These are phyloP conservation scores for Serinus canaria DNA, from an alignment of 2,113 vertebrate species.

Conservation along the genomic window DNA sequence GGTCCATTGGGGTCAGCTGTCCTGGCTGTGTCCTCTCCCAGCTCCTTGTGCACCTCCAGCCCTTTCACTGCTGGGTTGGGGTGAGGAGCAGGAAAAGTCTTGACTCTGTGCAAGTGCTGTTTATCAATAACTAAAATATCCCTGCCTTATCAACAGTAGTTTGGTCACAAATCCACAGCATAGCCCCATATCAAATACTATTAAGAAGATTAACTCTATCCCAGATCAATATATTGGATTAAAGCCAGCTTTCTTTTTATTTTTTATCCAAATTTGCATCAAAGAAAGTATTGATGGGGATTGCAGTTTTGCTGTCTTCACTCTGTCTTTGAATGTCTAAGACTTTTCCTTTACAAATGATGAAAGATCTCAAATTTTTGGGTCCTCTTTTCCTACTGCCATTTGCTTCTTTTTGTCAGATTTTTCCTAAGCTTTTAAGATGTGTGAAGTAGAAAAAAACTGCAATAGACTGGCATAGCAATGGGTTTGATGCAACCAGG, in stretches of 20 bases:
- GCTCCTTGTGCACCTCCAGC: neutral
- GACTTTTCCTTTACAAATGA: neutral
- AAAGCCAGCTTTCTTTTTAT: neutral
- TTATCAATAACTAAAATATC: neutral
- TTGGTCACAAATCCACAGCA: neutral
- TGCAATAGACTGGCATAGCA: neutral
- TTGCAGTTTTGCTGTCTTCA: neutral
- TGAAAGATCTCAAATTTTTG: neutral
- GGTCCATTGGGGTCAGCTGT: neutral
- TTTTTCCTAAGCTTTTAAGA: neutral
- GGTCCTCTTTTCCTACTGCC: neutral
- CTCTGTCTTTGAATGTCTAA: neutral
- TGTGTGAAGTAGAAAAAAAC: neutral
- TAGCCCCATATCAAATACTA: neutral
- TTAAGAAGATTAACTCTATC: neutral
- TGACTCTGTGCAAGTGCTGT: neutral
- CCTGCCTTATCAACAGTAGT: neutral
- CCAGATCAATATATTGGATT: neutral
- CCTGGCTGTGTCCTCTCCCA: neutral
- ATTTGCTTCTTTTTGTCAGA: neutral
- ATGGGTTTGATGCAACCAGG: neutral
- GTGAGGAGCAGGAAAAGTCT: neutral
- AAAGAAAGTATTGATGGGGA: neutral
- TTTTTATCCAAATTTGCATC: neutral
- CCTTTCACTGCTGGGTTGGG: rapidly evolving